phyloP scores from a whole-genome alignment of 2,113 vertebrate genomes.

The Apeltes quadracus region DNA sequence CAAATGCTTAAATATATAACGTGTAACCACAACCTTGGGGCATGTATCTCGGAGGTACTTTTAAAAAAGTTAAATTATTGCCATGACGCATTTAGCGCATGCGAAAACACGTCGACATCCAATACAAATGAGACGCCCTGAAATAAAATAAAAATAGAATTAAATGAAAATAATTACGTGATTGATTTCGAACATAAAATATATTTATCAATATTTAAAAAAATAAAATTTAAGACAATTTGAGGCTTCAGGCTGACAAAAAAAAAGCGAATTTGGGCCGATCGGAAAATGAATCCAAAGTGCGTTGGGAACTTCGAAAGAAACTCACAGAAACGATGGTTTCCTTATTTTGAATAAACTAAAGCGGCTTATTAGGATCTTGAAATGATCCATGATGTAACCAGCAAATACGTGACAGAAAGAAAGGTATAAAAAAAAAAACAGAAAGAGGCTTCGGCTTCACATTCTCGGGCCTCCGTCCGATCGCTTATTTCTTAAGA shows the following conservation, averaged over 20 bases:
- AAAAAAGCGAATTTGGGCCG: background rate
- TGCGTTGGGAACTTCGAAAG: background rate
- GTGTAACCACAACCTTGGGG: background rate
- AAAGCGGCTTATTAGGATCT: background rate
- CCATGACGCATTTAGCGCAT: background rate
- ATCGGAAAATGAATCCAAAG: conserved; percentile 26
- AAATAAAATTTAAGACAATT: background rate
- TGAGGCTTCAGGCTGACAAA: background rate
- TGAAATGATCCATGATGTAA: conserved; percentile 6
- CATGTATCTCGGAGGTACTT: background rate
- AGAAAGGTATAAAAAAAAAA: conserved; percentile 35
- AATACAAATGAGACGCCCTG: background rate
- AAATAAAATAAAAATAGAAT: background rate
- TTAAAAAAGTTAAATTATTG: conserved; percentile 1
- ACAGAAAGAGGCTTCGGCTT: conserved; percentile 18
- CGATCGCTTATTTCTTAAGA: background rate
- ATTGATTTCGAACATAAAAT: background rate
- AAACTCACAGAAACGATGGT: background rate
- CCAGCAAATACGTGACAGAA: conserved; percentile 12
- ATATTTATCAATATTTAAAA: background rate
- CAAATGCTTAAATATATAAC: background rate
- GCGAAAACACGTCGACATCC: background rate
- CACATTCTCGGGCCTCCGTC: conserved; percentile 37
- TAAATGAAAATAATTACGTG: background rate
- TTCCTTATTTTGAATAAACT: conserved; percentile 10